These are phyloP conservation scores for Trissolcus basalis DNA, from an alignment of 1,140 invertebrate genomes.

Conservation along the genomic window DNA sequence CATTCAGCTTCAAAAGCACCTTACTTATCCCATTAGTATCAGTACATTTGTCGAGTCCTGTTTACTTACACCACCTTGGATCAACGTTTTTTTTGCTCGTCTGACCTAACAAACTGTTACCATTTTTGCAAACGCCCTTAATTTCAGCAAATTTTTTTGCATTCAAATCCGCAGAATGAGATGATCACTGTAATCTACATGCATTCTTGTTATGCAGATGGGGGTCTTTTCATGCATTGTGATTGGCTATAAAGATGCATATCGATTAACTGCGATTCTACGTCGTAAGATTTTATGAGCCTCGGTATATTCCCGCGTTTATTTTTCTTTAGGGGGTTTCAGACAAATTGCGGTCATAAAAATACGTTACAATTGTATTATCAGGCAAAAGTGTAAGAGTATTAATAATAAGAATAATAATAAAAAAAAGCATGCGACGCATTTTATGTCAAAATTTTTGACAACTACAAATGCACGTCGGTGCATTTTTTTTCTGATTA, in stretches of 20 bases:
- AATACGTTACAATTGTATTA: not conserved
- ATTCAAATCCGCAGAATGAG: not conserved
- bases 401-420: no score
- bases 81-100: no score
- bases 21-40: slow-evolving; percentile 44
- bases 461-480: no score
- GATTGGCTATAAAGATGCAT: slow-evolving; percentile 40
- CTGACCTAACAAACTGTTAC: no score
- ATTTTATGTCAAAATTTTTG: no score
- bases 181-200: slow-evolving; percentile 9
- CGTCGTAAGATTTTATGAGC: slow-evolving; percentile 31
- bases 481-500: slow-evolving; percentile 1
- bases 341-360: slow-evolving; percentile 29
- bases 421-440: no score
- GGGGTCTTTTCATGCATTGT: slow-evolving; percentile 20
- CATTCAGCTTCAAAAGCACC: slow-evolving; percentile 28
- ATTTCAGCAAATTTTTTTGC: no score
- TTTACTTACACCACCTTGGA: slow-evolving; percentile 7
- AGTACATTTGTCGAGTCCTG: slow-evolving; percentile 29
- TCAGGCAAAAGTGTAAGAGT: not conserved
- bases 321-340: slow-evolving; percentile 15
- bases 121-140: no score
- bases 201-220: slow-evolving; percentile 45
- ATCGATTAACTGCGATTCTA: slow-evolving; percentile 40
- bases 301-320: slow-evolving; percentile 18